Conservation (phyloP, 2,113 vertebrate genomes). For the Cygnus buccinator region DNA sequence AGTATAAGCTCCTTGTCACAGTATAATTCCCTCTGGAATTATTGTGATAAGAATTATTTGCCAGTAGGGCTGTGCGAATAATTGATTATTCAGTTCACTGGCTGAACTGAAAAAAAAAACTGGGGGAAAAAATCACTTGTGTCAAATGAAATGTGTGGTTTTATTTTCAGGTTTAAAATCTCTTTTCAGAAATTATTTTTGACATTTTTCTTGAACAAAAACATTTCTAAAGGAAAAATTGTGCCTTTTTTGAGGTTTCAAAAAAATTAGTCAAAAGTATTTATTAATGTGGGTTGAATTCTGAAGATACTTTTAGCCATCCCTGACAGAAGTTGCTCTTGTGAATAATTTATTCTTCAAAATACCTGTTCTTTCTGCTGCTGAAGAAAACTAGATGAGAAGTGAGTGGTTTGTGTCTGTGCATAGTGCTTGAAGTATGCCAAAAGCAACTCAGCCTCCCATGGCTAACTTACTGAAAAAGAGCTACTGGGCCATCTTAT, state of each 20-base stretch:
- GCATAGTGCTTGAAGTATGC: not conserved
- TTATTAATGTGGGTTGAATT: not conserved
- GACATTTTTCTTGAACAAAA: not conserved
- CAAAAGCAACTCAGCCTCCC: not conserved
- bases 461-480: not conserved
- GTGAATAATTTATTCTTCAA: not conserved
- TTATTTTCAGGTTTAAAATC: constrained; percentile 2
- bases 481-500: not conserved
- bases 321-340: not conserved
- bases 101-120: not conserved
- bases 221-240: not conserved
- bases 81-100: constrained; percentile 40
- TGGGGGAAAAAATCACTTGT: accelerated
- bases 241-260: not conserved
- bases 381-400: not conserved
- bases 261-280: not conserved
- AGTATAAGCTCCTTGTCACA: constrained; percentile 7
- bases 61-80: not conserved
- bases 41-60: constrained; percentile 37
- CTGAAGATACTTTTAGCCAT: not conserved
- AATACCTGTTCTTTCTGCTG: not conserved
- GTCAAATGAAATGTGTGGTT: not conserved
- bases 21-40: constrained; percentile 35
- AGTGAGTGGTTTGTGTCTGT: not conserved
- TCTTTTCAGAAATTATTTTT: not conserved